phyloP scores from a whole-genome alignment of 2,113 vertebrate genomes.

The Siphamia tubifer region DNA sequence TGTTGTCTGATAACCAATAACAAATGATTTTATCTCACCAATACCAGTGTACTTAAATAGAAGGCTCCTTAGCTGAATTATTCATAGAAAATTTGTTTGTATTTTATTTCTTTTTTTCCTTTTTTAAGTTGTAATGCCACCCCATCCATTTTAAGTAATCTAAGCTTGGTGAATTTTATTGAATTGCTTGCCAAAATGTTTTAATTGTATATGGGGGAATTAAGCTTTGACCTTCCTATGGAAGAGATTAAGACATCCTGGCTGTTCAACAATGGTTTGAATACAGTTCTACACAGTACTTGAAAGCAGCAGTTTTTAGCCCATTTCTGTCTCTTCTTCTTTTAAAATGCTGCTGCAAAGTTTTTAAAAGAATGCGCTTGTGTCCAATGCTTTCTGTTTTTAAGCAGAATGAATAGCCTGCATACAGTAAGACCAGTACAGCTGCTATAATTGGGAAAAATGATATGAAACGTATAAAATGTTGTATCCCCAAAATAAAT shows the following conservation, averaged over 20 bases:
- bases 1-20: slow-evolving; percentile 88
- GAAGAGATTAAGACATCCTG: slow-evolving; percentile 92
- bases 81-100: slow-evolving; percentile 89
- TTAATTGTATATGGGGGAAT: slow-evolving; percentile 77
- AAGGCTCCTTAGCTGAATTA: slow-evolving; percentile 89
- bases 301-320: slow-evolving; percentile 84
- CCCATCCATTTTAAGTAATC: slow-evolving; percentile 75
- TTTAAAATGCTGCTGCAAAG: slow-evolving; percentile 87
- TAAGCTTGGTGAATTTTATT: slow-evolving; percentile 71
- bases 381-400: slow-evolving; percentile 73
- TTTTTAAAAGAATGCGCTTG: slow-evolving; percentile 85
- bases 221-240: slow-evolving; percentile 93
- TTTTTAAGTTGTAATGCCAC: slow-evolving; percentile 86
- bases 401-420: slow-evolving; percentile 59
- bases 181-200: slow-evolving; percentile 80
- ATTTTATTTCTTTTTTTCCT: slow-evolving; percentile 82
- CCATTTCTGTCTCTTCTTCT: slow-evolving; percentile 85
- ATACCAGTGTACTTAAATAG: slow-evolving; percentile 96
- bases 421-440: slow-evolving; percentile 69
- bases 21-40: slow-evolving; percentile 86
- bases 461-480: slow-evolving; percentile 83
- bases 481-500: slow-evolving; percentile 95
- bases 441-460: slow-evolving; percentile 82
- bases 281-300: slow-evolving; percentile 84
- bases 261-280: slow-evolving; percentile 85